Conservation (phyloP, 2,797 vertebrate species). For the Hephaestus fuliginosus region DNA sequence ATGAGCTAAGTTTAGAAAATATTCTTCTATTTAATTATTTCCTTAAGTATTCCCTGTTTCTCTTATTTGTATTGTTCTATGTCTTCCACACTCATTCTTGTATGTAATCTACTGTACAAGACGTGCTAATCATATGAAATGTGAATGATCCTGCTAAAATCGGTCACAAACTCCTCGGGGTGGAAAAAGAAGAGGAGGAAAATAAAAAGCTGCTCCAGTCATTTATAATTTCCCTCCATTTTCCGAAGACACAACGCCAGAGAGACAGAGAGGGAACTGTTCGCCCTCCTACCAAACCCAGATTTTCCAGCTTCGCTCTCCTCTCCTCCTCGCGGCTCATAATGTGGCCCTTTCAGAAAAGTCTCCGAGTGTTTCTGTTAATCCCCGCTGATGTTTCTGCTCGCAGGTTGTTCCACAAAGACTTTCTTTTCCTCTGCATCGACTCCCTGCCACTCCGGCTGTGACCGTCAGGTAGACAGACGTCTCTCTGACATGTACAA, state of each 20-base stretch:
- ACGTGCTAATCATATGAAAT: neutral
- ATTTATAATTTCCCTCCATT: constrained; percentile 58
- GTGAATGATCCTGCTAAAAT: constrained; percentile 11
- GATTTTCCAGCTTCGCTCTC: constrained; percentile 61
- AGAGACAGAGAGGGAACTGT: constrained; percentile 56
- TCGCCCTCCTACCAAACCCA: constrained; percentile 43
- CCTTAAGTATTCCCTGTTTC: neutral
- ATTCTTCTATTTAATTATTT: too few relatives aligned
- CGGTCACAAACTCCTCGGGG: neutral
- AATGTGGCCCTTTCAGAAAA: constrained; percentile 61
- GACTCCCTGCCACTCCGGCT: neutral
- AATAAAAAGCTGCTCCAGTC: constrained; percentile 47
- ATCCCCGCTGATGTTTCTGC: constrained; percentile 11
- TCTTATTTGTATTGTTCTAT: neutral
- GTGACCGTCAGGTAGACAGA: neutral
- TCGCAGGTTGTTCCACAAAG: constrained; percentile 27
- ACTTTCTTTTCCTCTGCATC: constrained; percentile 19
- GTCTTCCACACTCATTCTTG: neutral
- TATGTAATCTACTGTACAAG: neutral
- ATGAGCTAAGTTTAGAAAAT: too few relatives aligned
- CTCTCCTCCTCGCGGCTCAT: constrained; percentile 52
- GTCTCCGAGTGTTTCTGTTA: neutral
- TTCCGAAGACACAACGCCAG: constrained; percentile 50
- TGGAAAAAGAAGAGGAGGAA: constrained; percentile 18
- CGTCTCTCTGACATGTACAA: neutral